phyloP scores from a whole-genome alignment of 2,888 invertebrate genomes.

The Latheticus oryzae region DNA sequence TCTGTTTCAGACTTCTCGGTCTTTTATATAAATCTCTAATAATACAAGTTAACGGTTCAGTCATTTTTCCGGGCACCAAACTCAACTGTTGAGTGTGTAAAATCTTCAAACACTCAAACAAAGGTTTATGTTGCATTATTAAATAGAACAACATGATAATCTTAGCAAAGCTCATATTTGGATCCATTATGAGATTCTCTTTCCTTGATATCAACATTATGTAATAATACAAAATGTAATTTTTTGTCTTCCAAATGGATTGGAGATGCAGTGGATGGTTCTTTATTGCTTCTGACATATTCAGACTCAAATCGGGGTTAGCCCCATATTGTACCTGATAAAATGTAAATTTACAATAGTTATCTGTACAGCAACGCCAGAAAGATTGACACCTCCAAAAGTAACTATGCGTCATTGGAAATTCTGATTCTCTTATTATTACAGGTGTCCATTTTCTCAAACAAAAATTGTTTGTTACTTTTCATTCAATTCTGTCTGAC shows the following conservation, averaged over 20 bases:
- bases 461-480: too few species aligned
- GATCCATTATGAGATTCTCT: conserved; percentile 72
- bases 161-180: conserved; percentile 73
- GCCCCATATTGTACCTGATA: conserved; percentile 73
- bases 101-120: conserved; percentile 77
- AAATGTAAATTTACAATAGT: too few species aligned
- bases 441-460: too few species aligned
- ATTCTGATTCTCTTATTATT: too few species aligned
- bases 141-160: conserved; percentile 75
- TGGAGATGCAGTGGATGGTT: conserved; percentile 61
- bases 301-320: conserved; percentile 75
- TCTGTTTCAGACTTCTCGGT: conserved; percentile 79
- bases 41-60: conserved; percentile 72
- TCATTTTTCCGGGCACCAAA: conserved; percentile 73
- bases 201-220: conserved; percentile 78
- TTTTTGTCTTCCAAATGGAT: conserved; percentile 70
- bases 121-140: conserved; percentile 75
- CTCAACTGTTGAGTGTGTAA: conserved; percentile 74
- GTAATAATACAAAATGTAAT: conserved; percentile 76
- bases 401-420: too few species aligned
- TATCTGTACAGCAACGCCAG: too few species aligned
- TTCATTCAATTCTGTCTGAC: too few species aligned
- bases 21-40: conserved; percentile 74
- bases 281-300: conserved; percentile 65
- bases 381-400: too few species aligned